Evolutionary conservation across 2,888 invertebrate genomes (phyloP), one percentile per base, ranked within the genome.

Genomic region (Villa cingulata): DNA sequence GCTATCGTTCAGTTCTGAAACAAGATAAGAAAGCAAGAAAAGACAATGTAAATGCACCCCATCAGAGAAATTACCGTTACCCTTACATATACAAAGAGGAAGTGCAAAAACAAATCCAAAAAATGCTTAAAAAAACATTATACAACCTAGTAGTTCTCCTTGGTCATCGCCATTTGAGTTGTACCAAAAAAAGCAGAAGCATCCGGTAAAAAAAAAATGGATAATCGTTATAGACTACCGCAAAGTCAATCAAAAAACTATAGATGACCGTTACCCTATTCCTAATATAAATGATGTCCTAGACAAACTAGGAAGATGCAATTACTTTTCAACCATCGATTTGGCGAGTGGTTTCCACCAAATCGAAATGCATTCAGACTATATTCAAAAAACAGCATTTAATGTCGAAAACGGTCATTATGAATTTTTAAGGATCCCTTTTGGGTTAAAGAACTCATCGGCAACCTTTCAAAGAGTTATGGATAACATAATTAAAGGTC

Each of bases 291-390:
- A 41, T n/a, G 41, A 41, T 4, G 32, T 41, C 15, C 32, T 41
- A n/a, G 9, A 23, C 19, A 23, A 41, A n/a, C 14, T 41, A 2
- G 32, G 32, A 6, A 16, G 46, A 5, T 45, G 48, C 2, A 39
- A 37, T 29, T 54, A 52, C 14, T 62, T 65, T 60, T 55, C 59
- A 10, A 62, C 62, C 1, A 44, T 68, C 4, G 64, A 66, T 45
- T 52, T 68, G 2, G 54, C 55, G 19, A 48, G 58, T n/a, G 65
- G 66, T 1, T 68, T 66, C 48, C 64, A 62, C 58, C 67, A 68
- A 45, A 56, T 64, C 1, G 48, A 46, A 27, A 41, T 55, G n/a
- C 34, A 40, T 18, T 56, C 59, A 12, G 51, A 54, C 41, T 60
- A 65, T 44, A 55, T 50, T 44, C 49, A 55, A 1, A 62, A 63